phyloP scores from a whole-genome alignment of 2,888 invertebrate species.

The Anagyrus pseudococci region DNA sequence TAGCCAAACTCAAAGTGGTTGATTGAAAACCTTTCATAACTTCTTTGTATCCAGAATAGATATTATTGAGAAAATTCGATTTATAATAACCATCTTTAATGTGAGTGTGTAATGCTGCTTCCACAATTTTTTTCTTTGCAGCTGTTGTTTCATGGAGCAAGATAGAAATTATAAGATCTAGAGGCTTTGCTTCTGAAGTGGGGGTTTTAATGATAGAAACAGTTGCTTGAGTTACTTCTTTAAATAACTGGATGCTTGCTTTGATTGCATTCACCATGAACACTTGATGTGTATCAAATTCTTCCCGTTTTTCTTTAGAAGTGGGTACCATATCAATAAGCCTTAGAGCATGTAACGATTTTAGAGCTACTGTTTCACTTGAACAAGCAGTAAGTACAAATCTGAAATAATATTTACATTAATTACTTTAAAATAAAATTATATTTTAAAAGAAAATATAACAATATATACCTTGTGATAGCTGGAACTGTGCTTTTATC shows the following conservation, averaged over 20 bases:
- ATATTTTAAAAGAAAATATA: conserved; percentile 48
- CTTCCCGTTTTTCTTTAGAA: conserved; percentile 61
- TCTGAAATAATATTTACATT: conserved; percentile 56
- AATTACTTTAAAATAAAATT: conserved; percentile 61
- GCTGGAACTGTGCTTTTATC: conserved; percentile 54
- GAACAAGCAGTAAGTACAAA: conserved; percentile 67
- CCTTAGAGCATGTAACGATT: conserved; percentile 49
- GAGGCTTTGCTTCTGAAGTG: conserved; percentile 69
- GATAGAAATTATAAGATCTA: conserved; percentile 74
- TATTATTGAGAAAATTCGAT: conserved; percentile 65
- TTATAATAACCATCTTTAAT: conserved; percentile 69
- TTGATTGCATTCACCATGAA: conserved; percentile 68
- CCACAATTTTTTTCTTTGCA: conserved; percentile 65
- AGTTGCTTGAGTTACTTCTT: conserved; percentile 67
- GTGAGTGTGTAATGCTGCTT: conserved; percentile 70
- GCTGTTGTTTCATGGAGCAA: conserved; percentile 64
- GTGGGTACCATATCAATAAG: conserved; percentile 52
- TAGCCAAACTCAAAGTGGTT: conserved; percentile 48
- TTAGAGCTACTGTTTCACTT: conserved; percentile 49
- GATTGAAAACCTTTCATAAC: conserved; percentile 51
- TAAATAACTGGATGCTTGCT: conserved; percentile 66
- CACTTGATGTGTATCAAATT: conserved; percentile 68
- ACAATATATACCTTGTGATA: conserved; percentile 50
- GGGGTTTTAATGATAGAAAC: conserved; percentile 66
- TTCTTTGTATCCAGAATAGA: conserved; percentile 53